Evolutionary conservation across 2,113 vertebrate genomes (phyloP).

Genomic region (Procavia capensis): DNA sequence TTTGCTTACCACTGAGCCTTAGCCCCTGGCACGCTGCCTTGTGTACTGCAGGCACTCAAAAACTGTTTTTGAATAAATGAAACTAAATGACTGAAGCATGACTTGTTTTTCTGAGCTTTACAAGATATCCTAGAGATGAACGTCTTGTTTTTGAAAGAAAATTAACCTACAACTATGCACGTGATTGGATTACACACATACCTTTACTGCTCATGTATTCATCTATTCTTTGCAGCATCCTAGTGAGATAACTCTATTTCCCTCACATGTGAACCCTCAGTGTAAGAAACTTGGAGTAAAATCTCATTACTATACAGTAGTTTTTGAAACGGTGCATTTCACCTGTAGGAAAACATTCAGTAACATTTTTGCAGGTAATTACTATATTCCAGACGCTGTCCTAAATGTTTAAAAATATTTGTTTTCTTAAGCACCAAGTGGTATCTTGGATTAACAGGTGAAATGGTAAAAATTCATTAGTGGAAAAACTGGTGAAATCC

Average conservation of each 20-base stretch:
- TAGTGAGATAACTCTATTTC: constrained; percentile 20
- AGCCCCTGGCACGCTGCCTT: not conserved
- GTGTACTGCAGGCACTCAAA: not conserved
- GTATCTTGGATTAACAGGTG: not conserved
- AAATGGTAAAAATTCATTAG: constrained; percentile 37
- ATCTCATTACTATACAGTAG: not conserved
- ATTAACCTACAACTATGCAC: not conserved
- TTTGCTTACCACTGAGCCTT: not conserved
- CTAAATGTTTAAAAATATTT: not conserved
- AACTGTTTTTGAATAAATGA: not conserved
- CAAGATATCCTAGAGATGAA: not conserved
- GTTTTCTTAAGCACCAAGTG: not conserved
- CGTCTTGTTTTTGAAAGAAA: not conserved
- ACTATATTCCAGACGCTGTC: not conserved
- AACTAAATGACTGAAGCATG: not conserved
- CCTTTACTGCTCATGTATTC: not conserved
- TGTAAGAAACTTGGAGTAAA: constrained; percentile 2
- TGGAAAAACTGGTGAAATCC: constrained; percentile 29
- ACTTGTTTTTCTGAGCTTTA: constrained; percentile 36
- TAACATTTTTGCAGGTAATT: constrained; percentile 29
- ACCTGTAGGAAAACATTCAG: not conserved
- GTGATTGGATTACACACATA: constrained; percentile 2
- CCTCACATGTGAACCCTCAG: not conserved
- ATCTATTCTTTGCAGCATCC: not conserved
- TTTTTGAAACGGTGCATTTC: not conserved